These are phyloP conservation scores for Tromatobia lineatoria DNA, from an alignment of 2,888 invertebrate genomes.

Conservation along the genomic window DNA sequence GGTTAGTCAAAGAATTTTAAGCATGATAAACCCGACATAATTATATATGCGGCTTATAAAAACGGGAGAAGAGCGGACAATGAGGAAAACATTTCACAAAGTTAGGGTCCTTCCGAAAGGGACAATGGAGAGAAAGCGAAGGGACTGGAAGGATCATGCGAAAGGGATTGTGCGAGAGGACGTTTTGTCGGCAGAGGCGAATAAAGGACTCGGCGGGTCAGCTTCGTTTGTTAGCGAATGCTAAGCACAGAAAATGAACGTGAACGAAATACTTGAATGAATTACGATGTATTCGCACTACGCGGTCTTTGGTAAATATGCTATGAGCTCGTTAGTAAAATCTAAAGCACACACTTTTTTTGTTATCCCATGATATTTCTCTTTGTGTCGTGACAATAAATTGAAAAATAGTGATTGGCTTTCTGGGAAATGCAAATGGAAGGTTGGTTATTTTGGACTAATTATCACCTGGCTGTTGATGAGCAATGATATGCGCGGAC, in stretches of 20 bases:
- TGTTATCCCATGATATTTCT: neutral
- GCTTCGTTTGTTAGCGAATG: neutral
- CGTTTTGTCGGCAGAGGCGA: neutral
- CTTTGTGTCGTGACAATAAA: neutral
- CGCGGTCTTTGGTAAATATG: neutral
- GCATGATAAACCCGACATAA: neutral
- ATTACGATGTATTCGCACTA: neutral
- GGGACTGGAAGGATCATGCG: neutral
- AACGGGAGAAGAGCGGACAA: neutral
- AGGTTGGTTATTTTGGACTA: neutral
- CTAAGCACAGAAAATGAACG: neutral
- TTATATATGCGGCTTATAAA: neutral
- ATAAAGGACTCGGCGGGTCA: neutral
- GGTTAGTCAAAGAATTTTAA: neutral
- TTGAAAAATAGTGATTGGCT: neutral
- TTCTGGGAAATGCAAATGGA: neutral
- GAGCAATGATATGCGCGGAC: neutral
- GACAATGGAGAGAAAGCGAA: neutral
- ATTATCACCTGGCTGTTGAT: conserved; percentile 1
- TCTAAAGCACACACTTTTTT: neutral
- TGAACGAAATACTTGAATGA: neutral
- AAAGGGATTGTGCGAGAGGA: neutral
- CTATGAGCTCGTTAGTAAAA: neutral
- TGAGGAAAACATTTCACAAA: neutral
- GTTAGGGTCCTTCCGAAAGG: neutral